Evolutionary conservation across 1,140 invertebrate genomes (phyloP).

Genomic region (Euglossa dilemma): DNA sequence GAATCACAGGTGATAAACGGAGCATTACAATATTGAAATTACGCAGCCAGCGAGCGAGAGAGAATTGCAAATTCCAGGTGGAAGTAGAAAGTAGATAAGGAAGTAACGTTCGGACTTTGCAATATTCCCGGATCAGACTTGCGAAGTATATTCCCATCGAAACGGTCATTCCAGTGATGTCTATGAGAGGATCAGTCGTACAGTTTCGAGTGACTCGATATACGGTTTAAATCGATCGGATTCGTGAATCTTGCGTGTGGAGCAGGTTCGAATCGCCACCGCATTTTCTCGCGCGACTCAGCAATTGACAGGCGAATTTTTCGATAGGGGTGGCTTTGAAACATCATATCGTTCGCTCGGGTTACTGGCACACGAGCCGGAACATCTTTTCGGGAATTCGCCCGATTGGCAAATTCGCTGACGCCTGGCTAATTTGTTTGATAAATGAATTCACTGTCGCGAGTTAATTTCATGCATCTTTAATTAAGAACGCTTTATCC

Average conservation of each 20-base stretch:
- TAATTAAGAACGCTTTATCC: neutral
- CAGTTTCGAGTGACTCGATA: slow-evolving; percentile 3
- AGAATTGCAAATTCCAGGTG: neutral
- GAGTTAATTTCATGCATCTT: neutral
- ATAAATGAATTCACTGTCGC: neutral
- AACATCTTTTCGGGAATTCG: neutral
- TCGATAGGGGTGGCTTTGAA: slow-evolving; percentile 1
- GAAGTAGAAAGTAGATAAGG: neutral
- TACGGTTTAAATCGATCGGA: slow-evolving; percentile 14
- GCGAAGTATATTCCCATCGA: neutral
- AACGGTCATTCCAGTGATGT: neutral
- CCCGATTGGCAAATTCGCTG: neutral
- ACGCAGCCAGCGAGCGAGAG: too few species aligned
- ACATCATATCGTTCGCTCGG: neutral
- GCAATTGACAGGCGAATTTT: neutral
- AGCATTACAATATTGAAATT: too few species aligned
- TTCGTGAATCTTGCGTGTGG: neutral
- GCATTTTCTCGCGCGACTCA: neutral
- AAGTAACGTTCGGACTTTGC: neutral
- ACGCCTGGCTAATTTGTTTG: neutral
- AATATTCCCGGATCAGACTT: neutral
- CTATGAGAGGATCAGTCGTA: slow-evolving; percentile 14
- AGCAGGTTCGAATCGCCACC: neutral
- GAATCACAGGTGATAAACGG: too few species aligned
- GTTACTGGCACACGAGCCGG: neutral